Evolutionary conservation across 1,140 invertebrate genomes (phyloP), one percentile per base, ranked within the genome.

Genomic region (Leptestheria dahalacensis): DNA sequence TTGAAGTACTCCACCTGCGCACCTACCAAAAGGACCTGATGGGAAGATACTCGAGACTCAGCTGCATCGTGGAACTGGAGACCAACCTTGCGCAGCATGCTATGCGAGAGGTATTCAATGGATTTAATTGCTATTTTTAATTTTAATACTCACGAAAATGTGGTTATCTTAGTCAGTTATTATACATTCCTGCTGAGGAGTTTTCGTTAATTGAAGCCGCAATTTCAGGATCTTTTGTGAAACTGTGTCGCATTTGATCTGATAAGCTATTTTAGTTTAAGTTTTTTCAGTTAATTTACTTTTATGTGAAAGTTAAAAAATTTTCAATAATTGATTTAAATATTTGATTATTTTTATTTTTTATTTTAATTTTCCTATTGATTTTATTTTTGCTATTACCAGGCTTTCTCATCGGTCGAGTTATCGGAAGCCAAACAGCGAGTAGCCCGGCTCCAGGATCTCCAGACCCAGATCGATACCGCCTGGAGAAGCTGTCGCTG

Each of bases 401-500:
- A 80, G 75, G 93, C 93, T 0, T 97, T 96, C 70, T 95, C 91
- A 20, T 83, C 84, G 48, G 81, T 79, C 4, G 93, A 97, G 71
- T 70, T 97, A 2, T 82, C 81, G 58, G 78, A 81, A 2, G 88
- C 93, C 10, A 91, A 90, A 69, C 84, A 91, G 62, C 80, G 89
- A 41, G 71, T 96, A 11, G 74, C 81, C 1, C 83, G 84, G 65
- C 71, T 96, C 20, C 84, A 91, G 68, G 83, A 89, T 56, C 76
- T 93, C 3, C 88, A 91, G 68, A 74, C 79, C 1, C 85, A 84
- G 66, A 74, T 92, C 11, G 91, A 92, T 64, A 69, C 77, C 0
- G 81, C 89, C 1, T 97, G 94, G 94, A 92, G 93, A 68, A 82
- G 83, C 21, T 83, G 88, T 3, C 79, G 94, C 15, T 98, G 94